Evolutionary conservation across 1,140 invertebrate genomes (phyloP), one percentile per base, ranked within the genome.

Genomic region (Trichoplusia ni): DNA sequence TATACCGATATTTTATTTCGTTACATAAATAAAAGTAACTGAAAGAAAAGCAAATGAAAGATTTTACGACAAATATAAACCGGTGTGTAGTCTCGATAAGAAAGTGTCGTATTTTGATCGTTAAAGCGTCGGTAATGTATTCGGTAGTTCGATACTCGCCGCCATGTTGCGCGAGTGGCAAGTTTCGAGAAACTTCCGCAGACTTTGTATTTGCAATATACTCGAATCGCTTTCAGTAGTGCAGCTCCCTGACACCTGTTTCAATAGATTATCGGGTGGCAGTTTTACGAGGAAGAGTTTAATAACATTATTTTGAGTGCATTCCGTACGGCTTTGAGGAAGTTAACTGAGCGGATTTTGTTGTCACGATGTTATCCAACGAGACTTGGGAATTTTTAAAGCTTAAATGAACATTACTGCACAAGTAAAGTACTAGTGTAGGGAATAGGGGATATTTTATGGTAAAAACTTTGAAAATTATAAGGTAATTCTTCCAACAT

Each of bases 31-130:
- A 29, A 51, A 35, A 35, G 42, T 25, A 49, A 7, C 0, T 5
- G 47, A 51, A 35, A 35, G 42, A 35, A 49, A 51, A 51, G 47
- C 35, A 51, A 51, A 35, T 35, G 47, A 51, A 51, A 51, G 47
- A 51, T 51, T 51, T 51, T 51, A 51, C 47, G 47, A 35, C 29
- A 35, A 51, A 35, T 51, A 51, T 51, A 51, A 51, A 51, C 19
- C 47, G 47, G 16, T 19, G 9, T 18, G 14, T 25, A 35, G 23
- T 51, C 21, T 21, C 6, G 47, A 51, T 51, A 51, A 51, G 47
- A 35, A 49, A 51, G 47, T 51, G 31, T 19, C 29, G 47, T 51
- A 35, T 49, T 49, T 31, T 51, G 29, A 51, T 35, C 29, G 27
- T 51, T 33, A 51, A 51, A 51, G 29, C 29, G 16, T 7, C 29